These are phyloP conservation scores for Cynopterus sphinx DNA, from an alignment of 2,797 vertebrate genomes.

Conservation along the genomic window DNA sequence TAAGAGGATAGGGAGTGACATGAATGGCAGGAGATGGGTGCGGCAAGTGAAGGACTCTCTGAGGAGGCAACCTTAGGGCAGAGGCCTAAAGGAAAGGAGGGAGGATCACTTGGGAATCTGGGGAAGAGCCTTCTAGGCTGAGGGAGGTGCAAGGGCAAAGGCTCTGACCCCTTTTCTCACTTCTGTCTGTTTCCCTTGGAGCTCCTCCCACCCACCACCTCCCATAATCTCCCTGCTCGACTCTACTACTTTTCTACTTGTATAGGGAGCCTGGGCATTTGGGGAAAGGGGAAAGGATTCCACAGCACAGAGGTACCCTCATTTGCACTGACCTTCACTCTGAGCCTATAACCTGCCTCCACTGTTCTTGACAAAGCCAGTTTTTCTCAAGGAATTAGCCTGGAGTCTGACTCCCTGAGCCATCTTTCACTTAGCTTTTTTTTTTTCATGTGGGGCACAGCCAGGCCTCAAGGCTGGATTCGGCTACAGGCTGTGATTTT, in stretches of 20 bases:
- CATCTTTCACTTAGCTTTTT: background rate
- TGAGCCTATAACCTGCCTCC: background rate
- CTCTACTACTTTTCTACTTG: background rate
- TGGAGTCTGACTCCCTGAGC: background rate
- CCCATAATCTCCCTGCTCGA: background rate
- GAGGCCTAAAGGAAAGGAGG: background rate
- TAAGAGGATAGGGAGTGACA: background rate
- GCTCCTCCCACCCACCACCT: fast-evolving
- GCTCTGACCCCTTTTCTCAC: fast-evolving
- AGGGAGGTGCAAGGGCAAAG: background rate
- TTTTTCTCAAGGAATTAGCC: background rate
- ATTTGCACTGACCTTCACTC: background rate
- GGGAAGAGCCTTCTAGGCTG: background rate
- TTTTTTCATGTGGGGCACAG: background rate
- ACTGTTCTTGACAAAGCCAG: background rate
- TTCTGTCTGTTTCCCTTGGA: background rate
- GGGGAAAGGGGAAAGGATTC: background rate
- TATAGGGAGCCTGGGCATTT: background rate
- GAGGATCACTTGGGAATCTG: background rate
- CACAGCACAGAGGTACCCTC: background rate
- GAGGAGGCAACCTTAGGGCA: background rate
- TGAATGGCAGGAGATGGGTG: fast-evolving
- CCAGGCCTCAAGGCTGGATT: background rate
- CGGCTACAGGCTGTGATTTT: background rate
- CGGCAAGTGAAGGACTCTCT: background rate